Conservation (phyloP, 2,113 vertebrate genomes). For the Amia ocellicauda region DNA sequence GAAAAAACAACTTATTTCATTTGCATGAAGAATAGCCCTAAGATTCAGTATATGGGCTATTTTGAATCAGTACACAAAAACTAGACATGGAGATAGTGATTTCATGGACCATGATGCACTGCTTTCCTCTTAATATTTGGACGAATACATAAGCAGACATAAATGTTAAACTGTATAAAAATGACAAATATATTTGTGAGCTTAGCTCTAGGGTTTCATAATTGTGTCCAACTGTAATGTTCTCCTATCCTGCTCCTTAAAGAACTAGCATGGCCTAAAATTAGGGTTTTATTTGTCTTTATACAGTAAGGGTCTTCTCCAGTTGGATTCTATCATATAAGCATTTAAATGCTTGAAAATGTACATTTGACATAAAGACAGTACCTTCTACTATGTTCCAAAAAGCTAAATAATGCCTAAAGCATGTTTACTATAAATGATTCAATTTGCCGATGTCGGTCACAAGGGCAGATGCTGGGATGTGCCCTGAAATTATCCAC, state of each 20-base stretch:
- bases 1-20: neutral
- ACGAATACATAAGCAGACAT: neutral
- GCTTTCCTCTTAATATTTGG: slow-evolving; percentile 3
- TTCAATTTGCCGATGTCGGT: too few relatives aligned
- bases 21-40: neutral
- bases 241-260: neutral
- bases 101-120: neutral
- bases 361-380: too few relatives aligned
- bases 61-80: neutral
- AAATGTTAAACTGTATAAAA: slow-evolving; percentile 13
- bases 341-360: too few relatives aligned
- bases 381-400: too few relatives aligned
- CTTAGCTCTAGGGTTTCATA: neutral
- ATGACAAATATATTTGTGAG: slow-evolving; percentile 12
- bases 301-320: too few relatives aligned
- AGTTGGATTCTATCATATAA: too few relatives aligned
- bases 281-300: too few relatives aligned
- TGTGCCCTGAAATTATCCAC: too few relatives aligned
- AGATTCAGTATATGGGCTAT: neutral
- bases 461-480: too few relatives aligned
- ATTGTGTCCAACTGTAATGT: neutral
- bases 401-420: too few relatives aligned
- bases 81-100: neutral
- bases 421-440: too few relatives aligned
- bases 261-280: too few relatives aligned